A percentile compares a stretch with the other conserved stretches of the same genome.
phyloP scores from a whole-genome alignment of 2,113 vertebrate species.

The Zosterops japonicus region DNA sequence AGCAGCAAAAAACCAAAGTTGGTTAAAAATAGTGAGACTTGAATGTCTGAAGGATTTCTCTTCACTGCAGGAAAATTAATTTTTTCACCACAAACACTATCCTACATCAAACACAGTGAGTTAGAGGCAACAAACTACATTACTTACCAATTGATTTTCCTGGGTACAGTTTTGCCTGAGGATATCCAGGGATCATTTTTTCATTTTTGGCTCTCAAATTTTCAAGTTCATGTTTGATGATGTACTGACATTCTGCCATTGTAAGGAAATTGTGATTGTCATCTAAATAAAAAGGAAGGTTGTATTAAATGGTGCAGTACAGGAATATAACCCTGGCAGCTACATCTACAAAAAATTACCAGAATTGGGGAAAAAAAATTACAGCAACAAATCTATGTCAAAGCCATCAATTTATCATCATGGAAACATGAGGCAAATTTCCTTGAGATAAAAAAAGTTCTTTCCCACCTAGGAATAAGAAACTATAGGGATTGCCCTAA shows the following conservation, averaged over 20 bases:
- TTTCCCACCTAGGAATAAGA: background rate
- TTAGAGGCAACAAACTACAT: background rate
- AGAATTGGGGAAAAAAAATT: background rate
- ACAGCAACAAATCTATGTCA: background rate
- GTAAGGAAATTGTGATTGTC: conserved; percentile 89
- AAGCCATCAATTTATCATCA: background rate
- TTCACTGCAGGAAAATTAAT: background rate
- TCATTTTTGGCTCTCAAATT: conserved; percentile 91
- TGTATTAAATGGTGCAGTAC: background rate
- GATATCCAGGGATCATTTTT: conserved; percentile 88
- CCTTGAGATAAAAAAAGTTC: background rate
- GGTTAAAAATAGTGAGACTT: background rate
- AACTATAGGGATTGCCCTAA: background rate
- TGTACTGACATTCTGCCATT: conserved; percentile 92
- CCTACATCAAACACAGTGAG: background rate
- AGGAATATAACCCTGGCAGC: background rate
- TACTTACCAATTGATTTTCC: conserved; percentile 94
- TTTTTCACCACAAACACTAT: background rate
- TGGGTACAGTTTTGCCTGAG: conserved; percentile 89
- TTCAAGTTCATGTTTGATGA: conserved; percentile 96
- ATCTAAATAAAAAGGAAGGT: conserved; percentile 75
- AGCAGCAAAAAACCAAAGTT: background rate
- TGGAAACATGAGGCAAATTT: background rate
- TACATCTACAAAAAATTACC: background rate
- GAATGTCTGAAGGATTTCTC: background rate